Conservation (phyloP, 1,140 invertebrate species). For the Penaeus chinensis region DNA sequence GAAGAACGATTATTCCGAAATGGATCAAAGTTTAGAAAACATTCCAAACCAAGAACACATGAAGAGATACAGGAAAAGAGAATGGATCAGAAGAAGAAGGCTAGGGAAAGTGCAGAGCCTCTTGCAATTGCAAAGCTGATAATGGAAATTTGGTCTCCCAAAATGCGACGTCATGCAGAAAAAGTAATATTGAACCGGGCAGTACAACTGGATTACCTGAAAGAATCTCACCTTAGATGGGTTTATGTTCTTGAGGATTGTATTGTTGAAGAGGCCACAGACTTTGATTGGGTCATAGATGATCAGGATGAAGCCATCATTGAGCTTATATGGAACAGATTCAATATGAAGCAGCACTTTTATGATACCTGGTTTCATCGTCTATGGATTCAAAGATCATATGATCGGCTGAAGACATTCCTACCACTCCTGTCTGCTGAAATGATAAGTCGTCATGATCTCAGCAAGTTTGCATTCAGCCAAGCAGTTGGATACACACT, state of each 20-base stretch:
- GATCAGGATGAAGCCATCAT: constrained; percentile 44
- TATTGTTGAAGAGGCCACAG: background rate
- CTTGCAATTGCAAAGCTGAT: constrained; percentile 36
- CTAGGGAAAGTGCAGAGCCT: no score
- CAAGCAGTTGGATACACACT: constrained; percentile 50
- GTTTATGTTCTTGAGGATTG: constrained; percentile 28
- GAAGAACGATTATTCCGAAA: no score
- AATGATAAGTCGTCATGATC: constrained; percentile 49
- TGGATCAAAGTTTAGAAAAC: no score
- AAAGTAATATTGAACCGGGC: constrained; percentile 38
- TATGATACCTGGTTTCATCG: constrained; percentile 27
- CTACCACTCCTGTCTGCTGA: constrained; percentile 26
- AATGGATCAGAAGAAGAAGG: no score
- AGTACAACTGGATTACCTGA: constrained; percentile 22
- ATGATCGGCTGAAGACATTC: constrained; percentile 38
- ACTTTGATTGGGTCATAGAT: constrained; percentile 27
- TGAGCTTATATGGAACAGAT: constrained; percentile 40
- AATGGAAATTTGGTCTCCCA: constrained; percentile 49
- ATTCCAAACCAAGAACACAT: no score
- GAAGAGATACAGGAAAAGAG: no score
- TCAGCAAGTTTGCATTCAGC: constrained; percentile 48
- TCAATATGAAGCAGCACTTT: constrained; percentile 40
- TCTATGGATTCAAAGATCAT: constrained; percentile 33
- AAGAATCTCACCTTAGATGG: constrained; percentile 34
- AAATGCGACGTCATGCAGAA: constrained; percentile 44